Base-by-base conservation (phyloP, 2,888 invertebrate genomes). In the Lithophane leautieri region DNA sequence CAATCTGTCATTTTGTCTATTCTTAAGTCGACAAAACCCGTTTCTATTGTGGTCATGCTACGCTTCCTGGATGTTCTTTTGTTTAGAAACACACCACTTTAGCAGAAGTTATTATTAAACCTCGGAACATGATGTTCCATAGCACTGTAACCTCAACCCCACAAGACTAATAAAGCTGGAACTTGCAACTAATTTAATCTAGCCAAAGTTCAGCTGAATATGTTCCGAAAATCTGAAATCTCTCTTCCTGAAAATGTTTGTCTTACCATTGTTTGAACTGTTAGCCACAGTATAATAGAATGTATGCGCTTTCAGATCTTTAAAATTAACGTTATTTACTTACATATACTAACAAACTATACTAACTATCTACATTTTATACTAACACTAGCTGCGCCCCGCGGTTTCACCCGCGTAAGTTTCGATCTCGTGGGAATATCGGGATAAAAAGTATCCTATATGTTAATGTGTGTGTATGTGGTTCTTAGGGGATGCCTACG, bases 131-230 rank as follows among this genome's bases (percentile, higher is more conserved):
- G 14, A 65, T 66, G 4, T 56, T 70, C 52, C 65, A 65, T 34
- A 67, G 62, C 19, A 25, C 42, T 42, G 50, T 25, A 22, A 56
- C 82, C 58, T n/a, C n/a, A 67, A 67, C 40, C 58, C 19, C 11
- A 11, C 78, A 44, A 60, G 54, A 34, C 77, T 76, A 79, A 79
- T 82, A 79, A 69, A 69, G 77, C 70, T 25, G 54, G 75, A 75
- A 67, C 76, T 76, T 63, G 42, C 65, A 79, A 79, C 80, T 82
- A 83, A 81, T 81, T 81, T 82, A 80, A 83, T 83, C 79, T 68
- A 42, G n/a, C 50, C 42, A 22, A 71, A 78, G 83, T 81, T 81
- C 54, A 61, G n/a, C 42, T 34, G 83, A 50, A 78, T 63, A 68
- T 52, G 60, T 44, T 72, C 47, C 63, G 63, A 34, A 65, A 79